A percentile compares a stretch with the other conserved stretches of the same genome.
phyloP scores from a whole-genome alignment of 2,888 invertebrate species.

The Molanna angustata region DNA sequence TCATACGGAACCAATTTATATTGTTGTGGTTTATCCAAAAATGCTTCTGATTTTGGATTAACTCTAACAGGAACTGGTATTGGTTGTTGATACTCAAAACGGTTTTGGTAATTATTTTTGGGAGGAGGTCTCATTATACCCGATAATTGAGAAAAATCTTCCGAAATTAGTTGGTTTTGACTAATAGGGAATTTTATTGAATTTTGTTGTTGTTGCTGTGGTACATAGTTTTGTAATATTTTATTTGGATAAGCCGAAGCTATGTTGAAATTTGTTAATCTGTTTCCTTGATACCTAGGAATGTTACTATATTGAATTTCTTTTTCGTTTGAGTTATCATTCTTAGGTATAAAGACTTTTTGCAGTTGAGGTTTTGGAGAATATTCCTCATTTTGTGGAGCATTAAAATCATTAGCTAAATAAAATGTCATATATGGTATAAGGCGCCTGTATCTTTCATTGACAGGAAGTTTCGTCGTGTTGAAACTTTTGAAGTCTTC shows the following conservation, averaged over 20 bases:
- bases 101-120: slow-evolving; percentile 10
- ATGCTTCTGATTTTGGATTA: slow-evolving; percentile 35
- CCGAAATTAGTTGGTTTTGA: slow-evolving; percentile 6
- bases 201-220: slow-evolving; percentile 40
- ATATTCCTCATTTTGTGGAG: slow-evolving; percentile 38
- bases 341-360: slow-evolving; percentile 43
- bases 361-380: slow-evolving; percentile 40
- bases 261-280: slow-evolving; percentile 50
- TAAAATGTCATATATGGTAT: slow-evolving; percentile 85
- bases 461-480: slow-evolving; percentile 47
- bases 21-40: slow-evolving; percentile 46
- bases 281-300: slow-evolving; percentile 51
- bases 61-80: slow-evolving; percentile 27
- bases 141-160: slow-evolving; percentile 14
- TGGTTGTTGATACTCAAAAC: slow-evolving; percentile 22
- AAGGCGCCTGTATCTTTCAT: slow-evolving; percentile 71
- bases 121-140: slow-evolving; percentile 23
- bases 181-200: slow-evolving; percentile 35
- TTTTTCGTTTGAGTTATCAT: slow-evolving; percentile 45
- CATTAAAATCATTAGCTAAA: slow-evolving; percentile 58
- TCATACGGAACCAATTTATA: slow-evolving; percentile 53
- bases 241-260: slow-evolving; percentile 50
- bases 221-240: slow-evolving; percentile 44
- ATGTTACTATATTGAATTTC: slow-evolving; percentile 46
- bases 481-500: slow-evolving; percentile 31